Base-by-base conservation (phyloP, 2,113 vertebrate genomes). In the Etia nguti region DNA sequence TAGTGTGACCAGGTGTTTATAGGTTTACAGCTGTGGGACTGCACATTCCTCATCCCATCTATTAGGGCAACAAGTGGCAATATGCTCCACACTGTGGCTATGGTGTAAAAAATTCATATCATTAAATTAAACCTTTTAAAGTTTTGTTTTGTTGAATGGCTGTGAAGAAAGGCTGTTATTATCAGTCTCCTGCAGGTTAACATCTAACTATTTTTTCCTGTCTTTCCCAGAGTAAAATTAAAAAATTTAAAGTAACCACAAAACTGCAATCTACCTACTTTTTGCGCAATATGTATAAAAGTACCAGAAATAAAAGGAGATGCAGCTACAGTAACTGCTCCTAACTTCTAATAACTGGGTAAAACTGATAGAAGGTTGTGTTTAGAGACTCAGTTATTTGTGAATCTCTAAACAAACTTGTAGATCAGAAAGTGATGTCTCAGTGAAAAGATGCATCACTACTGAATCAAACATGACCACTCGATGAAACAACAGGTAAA, bases 341-440 rank as follows among this genome's bases (percentile, higher is more conserved):
- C 24, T 57, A 57, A 57, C 55, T 57, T 57, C 2, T 57, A 57
- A 8, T 26, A 57, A 15, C 55, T 57, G 24, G 55, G 55, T 57
- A 24, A 57, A 57, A 57, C 55, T 57, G 55, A 57, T 26, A 57
- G 2, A 57, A 57, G 55, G 2, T 57, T 57, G 4, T 57, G 55
- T 26, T 8, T 8, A 57, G 4, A 56, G 55, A 57, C 55, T 15
- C 24, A 26, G 55, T 57, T 13, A 57, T 57, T 1, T 57, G 24
- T 8, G 1, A 57, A 8, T 57, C 55, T 57, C 55, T 15, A 57
- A 29, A 57, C 55, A 29, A 57, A 29, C 12, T 24, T 57, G 12
- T 57, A 29, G 24, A 57, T 57, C 55, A 57, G 55, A 57, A 57
- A 57, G 55, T 57, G 24, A 57, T 56, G 22, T 57, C 55, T 26